phyloP scores from a whole-genome alignment of 2,888 invertebrate genomes.

The Drosophila rellima region DNA sequence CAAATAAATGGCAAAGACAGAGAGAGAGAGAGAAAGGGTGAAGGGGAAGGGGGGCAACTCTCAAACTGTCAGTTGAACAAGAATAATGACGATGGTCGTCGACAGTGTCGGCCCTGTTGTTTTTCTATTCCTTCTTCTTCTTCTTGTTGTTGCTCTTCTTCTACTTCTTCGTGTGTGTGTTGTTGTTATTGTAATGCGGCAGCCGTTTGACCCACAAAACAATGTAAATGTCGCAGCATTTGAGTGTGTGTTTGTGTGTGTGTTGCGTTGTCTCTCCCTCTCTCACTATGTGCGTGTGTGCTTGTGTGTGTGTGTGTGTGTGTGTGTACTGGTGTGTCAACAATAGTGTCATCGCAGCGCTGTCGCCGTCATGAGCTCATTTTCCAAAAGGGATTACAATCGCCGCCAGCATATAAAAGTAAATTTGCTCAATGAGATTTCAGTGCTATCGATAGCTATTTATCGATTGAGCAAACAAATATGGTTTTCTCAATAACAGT shows the following conservation, averaged over 20 bases:
- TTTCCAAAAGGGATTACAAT: slow-evolving; percentile 32
- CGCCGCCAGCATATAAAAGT: slow-evolving; percentile 17
- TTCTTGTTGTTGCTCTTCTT: not conserved
- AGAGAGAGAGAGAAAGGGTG: not conserved
- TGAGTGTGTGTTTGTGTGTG: slow-evolving; percentile 14
- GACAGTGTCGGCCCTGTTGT: slow-evolving; percentile 15
- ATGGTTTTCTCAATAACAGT: not conserved
- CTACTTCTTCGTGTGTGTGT: not conserved
- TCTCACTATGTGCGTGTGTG: slow-evolving; percentile 15
- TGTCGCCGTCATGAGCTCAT: slow-evolving; percentile 45
- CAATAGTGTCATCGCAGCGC: slow-evolving; percentile 36
- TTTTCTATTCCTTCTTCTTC: not conserved
- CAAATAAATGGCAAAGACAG: slow-evolving; percentile 26
- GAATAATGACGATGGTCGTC: slow-evolving; percentile 41
- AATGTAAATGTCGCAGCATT: slow-evolving; percentile 49
- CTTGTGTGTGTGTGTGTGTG: slow-evolving; percentile 30
- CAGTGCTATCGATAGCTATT: slow-evolving; percentile 17
- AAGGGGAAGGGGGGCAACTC: not conserved
- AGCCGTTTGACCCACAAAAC: slow-evolving; percentile 68
- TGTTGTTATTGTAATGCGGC: slow-evolving; percentile 45
- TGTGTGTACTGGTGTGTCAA: slow-evolving; percentile 36
- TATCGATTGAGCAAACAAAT: slow-evolving; percentile 1
- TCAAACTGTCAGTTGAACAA: slow-evolving; percentile 37
- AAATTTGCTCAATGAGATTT: slow-evolving; percentile 17
- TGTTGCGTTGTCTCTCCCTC: not conserved